These are phyloP conservation scores for Brachypteracias leptosomus DNA, from an alignment of 2,113 vertebrate species.

Conservation along the genomic window DNA sequence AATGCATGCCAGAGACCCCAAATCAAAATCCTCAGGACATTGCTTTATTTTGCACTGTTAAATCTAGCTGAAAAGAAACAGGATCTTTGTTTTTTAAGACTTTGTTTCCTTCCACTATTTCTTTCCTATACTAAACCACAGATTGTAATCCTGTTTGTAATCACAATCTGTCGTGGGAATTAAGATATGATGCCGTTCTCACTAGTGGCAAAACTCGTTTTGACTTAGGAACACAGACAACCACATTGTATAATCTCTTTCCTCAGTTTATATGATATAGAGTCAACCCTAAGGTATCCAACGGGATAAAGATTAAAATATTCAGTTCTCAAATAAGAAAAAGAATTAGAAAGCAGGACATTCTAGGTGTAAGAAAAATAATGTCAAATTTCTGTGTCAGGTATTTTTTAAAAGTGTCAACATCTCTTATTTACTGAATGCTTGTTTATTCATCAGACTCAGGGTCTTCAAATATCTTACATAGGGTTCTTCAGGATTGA, in stretches of 20 bases:
- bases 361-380: not conserved
- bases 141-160: constrained; percentile 43
- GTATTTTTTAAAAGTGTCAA: not conserved
- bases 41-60: not conserved
- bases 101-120: constrained; percentile 50
- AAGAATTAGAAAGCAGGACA: not conserved
- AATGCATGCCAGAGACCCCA: not conserved
- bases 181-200: not conserved
- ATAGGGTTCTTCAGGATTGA: not conserved
- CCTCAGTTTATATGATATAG: constrained; percentile 7
- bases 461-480: not conserved
- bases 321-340: not conserved
- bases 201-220: not conserved
- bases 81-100: constrained; percentile 25
- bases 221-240: not conserved
- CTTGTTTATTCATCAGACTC: not conserved
- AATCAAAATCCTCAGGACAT: not conserved
- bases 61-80: not conserved
- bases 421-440: not conserved
- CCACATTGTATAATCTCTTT: constrained; percentile 14
- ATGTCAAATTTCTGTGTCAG: not conserved
- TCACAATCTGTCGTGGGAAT: constrained; percentile 23
- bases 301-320: not conserved
- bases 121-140: not conserved
- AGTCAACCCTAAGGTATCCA: not conserved